Percentiles rank a stretch among this genome's conserved stretches.
Conservation (phyloP, 2,888 invertebrate species). For the Saturnia japonica region DNA sequence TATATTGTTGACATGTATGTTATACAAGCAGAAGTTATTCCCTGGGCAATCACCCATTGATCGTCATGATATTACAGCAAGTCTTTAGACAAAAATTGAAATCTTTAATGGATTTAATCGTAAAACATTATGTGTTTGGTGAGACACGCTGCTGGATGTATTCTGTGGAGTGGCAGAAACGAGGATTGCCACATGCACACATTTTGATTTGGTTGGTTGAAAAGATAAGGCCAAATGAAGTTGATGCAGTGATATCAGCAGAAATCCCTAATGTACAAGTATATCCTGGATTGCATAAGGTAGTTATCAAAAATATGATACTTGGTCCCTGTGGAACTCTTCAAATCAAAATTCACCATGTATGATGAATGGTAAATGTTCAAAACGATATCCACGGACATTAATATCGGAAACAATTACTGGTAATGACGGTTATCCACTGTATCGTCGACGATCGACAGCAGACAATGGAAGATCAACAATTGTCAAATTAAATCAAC, state of each 20-base stretch:
- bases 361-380: constrained; percentile 22
- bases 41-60: not conserved
- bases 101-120: too few species aligned
- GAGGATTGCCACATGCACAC: too few species aligned
- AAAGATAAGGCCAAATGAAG: too few species aligned
- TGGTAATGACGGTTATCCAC: constrained; percentile 30
- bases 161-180: too few species aligned
- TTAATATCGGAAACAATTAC: constrained; percentile 15
- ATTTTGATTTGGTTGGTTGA: too few species aligned
- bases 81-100: not conserved
- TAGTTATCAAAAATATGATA: not conserved
- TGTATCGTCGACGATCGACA: constrained; percentile 34
- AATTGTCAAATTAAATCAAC: constrained; percentile 9
- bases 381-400: constrained; percentile 18
- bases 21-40: not conserved
- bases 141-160: too few species aligned
- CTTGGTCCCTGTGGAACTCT: constrained; percentile 5
- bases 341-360: constrained; percentile 24
- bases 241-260: too few species aligned
- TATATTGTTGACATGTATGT: not conserved
- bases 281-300: too few species aligned
- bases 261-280: too few species aligned
- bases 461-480: constrained; percentile 33
- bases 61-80: not conserved
- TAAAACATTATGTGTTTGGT: too few species aligned